Conservation (phyloP, 53 echinoderm and acorn worm species). For the Paracentrotus lividus region DNA sequence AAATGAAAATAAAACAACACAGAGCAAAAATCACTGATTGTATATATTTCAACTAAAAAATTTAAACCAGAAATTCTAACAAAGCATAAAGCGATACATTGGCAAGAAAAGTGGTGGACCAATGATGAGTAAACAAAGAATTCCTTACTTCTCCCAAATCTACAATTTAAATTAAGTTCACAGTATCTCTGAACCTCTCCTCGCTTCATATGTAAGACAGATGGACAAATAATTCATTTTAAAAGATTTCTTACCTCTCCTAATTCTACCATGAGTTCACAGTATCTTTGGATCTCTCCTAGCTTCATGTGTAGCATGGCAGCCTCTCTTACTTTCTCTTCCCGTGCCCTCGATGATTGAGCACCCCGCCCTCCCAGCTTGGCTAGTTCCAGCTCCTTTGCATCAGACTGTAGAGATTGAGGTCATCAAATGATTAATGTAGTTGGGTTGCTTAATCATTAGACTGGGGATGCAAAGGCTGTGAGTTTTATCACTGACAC, state of each 20-base stretch:
- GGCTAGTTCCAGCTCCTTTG: constrained; percentile 93
- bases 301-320: constrained; percentile 85
- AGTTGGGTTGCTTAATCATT: too few relatives aligned
- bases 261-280: constrained; percentile 97
- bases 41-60: too few relatives aligned
- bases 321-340: constrained; percentile 90
- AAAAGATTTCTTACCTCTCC: constrained; percentile 85
- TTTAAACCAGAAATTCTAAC: too few relatives aligned
- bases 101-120: too few relatives aligned
- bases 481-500: too few relatives aligned
- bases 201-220: constrained; percentile 77
- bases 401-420: constrained; percentile 89
- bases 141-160: constrained; percentile 77
- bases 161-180: constrained; percentile 95
- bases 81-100: too few relatives aligned
- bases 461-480: too few relatives aligned
- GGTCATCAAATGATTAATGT: too few relatives aligned
- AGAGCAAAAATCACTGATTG: too few relatives aligned
- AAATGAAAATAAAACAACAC: too few relatives aligned
- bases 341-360: constrained; percentile 48
- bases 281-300: constrained; percentile 91
- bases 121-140: too few relatives aligned
- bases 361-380: constrained; percentile 80
- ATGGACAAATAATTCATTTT: too few relatives aligned
- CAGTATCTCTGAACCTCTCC: constrained; percentile 94